Base-by-base conservation (phyloP, 2,888 invertebrate genomes). In the Melitaea athalia region DNA sequence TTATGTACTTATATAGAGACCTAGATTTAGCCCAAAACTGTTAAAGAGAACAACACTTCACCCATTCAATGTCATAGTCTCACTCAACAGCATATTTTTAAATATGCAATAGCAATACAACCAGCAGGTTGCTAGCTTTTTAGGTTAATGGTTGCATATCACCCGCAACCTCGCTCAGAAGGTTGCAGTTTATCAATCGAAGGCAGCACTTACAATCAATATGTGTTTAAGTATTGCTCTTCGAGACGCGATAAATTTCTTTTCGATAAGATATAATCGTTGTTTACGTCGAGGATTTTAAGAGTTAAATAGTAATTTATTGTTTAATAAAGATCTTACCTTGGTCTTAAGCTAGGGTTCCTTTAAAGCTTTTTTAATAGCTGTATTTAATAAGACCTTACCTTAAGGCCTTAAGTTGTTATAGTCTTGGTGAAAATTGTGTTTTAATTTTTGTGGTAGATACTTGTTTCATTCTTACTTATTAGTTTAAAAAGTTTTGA, bases 61-160 rank as follows among this genome's bases (percentile, higher is more conserved):
- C 24, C 12, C 10, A 31, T 10, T 52, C 52, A 52, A 52, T 52
- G 31, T 12, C 24, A 17, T 12, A 52, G 83, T 79, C 78, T 74
- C 72, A 79, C 42, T 24, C 24, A 24, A 24, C 3, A 24, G 24
- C 24, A 24, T 24, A 24, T 55, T 64, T 14, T 33, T 53, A 6
- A 52, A 52, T 33, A 55, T 33, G 31, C 47, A 55, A 14, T 55
- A 55, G 31, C 47, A 55, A 14, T 55, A 55, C 53, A 33, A 64
- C 66, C 50, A 67, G 24, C 64, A 47, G 55, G 57, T 64, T 61
- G 59, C 64, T 73, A 59, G 63, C 67, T 82, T 84, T 83, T 80
- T 84, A 78, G 83, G 84, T 83, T 83, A 83, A 83, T 81, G 74
- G 70, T 75, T 59, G 70, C 70, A 73, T 81, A 79, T 78, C 70